A percentile compares a stretch with the other conserved stretches of the same genome.
Conservation (phyloP, 2,113 vertebrate genomes). For the Leucoraja erinaceus region DNA sequence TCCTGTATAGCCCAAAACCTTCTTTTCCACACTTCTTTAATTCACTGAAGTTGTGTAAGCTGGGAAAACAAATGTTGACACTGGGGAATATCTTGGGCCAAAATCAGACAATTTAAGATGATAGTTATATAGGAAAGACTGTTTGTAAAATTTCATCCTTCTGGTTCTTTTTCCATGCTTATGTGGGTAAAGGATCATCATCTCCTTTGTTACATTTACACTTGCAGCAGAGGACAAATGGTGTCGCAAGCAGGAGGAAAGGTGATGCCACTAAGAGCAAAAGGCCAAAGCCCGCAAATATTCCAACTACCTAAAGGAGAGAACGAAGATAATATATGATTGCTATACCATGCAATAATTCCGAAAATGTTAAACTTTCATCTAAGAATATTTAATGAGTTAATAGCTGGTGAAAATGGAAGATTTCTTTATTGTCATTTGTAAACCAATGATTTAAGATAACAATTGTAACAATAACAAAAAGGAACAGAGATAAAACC, state of each 20-base stretch:
- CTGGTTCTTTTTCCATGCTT: conserved; percentile 44
- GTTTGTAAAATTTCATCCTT: not conserved
- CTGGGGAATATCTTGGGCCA: conserved; percentile 50
- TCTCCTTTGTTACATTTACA: conserved; percentile 97
- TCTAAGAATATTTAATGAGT: not conserved
- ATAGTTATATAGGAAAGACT: not conserved
- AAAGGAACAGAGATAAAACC: not conserved
- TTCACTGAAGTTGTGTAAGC: not conserved
- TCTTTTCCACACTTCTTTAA: not conserved
- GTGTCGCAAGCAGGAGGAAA: conserved; percentile 89
- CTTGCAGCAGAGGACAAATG: conserved; percentile 94
- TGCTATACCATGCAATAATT: not conserved
- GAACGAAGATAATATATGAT: not conserved
- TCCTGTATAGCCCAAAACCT: not conserved
- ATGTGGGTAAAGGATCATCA: conserved; percentile 89
- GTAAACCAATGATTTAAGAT: too few species aligned
- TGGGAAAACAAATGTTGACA: conserved; percentile 40
- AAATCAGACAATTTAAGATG: conserved; percentile 57
- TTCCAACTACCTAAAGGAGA: conserved; percentile 79
- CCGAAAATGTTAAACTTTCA: conserved; percentile 26
- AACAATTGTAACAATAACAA: not conserved
- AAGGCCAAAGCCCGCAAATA: conserved; percentile 94
- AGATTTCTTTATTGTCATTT: not conserved
- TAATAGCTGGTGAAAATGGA: not conserved
- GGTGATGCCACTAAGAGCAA: conserved; percentile 90